These are phyloP conservation scores for Antedon mediterranea DNA, from an alignment of 53 echinoderm and acorn worm genomes.

Conservation along the genomic window DNA sequence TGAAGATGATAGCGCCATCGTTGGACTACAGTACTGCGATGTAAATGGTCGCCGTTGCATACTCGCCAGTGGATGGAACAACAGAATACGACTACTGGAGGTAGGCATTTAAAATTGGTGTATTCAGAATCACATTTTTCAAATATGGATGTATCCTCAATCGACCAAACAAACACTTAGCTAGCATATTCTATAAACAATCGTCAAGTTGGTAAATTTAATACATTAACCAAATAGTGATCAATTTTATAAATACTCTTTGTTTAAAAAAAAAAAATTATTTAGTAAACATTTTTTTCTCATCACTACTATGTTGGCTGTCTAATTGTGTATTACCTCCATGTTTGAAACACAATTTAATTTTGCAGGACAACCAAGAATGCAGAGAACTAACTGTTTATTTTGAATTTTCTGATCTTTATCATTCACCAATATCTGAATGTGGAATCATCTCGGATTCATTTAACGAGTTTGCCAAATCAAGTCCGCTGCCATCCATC, in stretches of 20 bases:
- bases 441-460: constrained; percentile 17
- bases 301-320: too few species aligned
- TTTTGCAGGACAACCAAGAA: constrained; percentile 45
- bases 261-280: too few species aligned
- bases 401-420: constrained; percentile 54
- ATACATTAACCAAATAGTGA: too few species aligned
- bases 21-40: constrained; percentile 47
- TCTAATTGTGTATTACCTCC: too few species aligned
- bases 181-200: too few species aligned
- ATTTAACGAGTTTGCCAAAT: constrained; percentile 42
- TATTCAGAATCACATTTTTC: too few species aligned
- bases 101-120: constrained; percentile 10
- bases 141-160: too few species aligned
- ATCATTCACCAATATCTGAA: constrained; percentile 16
- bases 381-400: constrained; percentile 46
- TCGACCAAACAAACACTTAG: too few species aligned
- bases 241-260: too few species aligned
- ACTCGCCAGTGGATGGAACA: constrained; percentile 80
- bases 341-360: too few species aligned
- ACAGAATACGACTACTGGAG: constrained; percentile 73
- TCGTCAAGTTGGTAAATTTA: too few species aligned
- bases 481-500: constrained; percentile 53
- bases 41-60: constrained; percentile 51
- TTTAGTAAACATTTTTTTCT: too few species aligned
- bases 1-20: constrained; percentile 63